Evolutionary conservation across 2,888 invertebrate species (phyloP), one percentile per base, ranked within the genome.

Genomic region (Spisula solida): DNA sequence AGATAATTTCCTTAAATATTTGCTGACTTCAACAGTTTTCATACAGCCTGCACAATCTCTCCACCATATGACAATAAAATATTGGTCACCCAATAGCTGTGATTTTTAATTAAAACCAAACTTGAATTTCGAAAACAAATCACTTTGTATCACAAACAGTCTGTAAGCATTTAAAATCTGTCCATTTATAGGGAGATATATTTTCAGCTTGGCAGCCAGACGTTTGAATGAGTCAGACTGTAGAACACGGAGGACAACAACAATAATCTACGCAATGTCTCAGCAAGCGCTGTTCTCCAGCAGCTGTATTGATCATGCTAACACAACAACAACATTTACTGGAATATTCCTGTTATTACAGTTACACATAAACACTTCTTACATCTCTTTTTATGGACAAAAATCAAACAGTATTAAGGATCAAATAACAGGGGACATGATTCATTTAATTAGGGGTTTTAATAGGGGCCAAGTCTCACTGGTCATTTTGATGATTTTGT

Each of bases 21-120:
- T 75, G 75, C 75, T 75, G 75, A 75, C 31, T 31, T 75, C 75
- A 75, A 75, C 75, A 75, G 16, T 34, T 75, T 75, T 70, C 41
- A 41, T 31, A 75, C 34, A 16, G 0, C 75, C 34, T 5, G 41
- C 75, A 25, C 75, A 75, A 8, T 75, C 2, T 31, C 10, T 34
- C 75, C 31, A 10, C 34, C 34, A 31, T 31, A 16, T 31, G 31
- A 75, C 31, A 31, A 31, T n/a, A 75, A 18, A 70, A 70, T 25
- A 25, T 70, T 25, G 25, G 31, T 25, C 0, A 12, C 31, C 8
- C 25, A 25, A 25, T 25, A 66, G 25, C 25, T 66, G 60, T 66
- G 60, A 51, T 51, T 51, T n/a, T n/a, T n/a, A 60, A 12, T 0
- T 18, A n/a, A 41, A 34, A 75, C 34, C 31, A 16, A 75, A 34